Base-by-base conservation (phyloP, 2,888 invertebrate genomes). In the Rhyacophila evoluta region DNA sequence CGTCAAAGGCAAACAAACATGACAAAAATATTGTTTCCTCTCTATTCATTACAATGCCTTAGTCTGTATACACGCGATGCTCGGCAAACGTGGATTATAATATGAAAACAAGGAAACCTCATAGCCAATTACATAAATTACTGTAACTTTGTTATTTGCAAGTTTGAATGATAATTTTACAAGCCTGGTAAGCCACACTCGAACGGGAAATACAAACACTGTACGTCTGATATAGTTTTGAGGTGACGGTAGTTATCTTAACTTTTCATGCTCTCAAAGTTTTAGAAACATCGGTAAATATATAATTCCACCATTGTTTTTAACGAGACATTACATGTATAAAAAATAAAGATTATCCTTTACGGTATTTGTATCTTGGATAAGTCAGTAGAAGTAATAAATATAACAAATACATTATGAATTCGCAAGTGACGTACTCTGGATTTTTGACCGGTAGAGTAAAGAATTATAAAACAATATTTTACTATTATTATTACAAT, bases 161-260 rank as follows among this genome's bases (percentile, higher is more conserved):
- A 55, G 25, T 55, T 55, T 55, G 55, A 55, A 55, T 55, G 55
- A 55, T 25, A 55, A 55, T 55, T 55, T 55, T 55, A 55, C 25
- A 55, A 55, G 55, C 55, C 55, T 19, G 19, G 25, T 5, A 55
- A 55, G 10, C 55, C 55, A 10, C 19, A 55, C 15, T 55, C 10
- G 55, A 8, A 55, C 55, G 55, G 6, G 25, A 55, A 55, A 55
- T 55, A 25, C 10, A 15, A 55, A 55, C 55, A 55, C 19, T n/a
- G 11, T 12, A 12, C 25, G 25, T 55, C 10, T 19, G 2, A 19
- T 55, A 55, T 25, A 55, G 55, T 55, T 55, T 55, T 19, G 55
- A 55, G 55, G 25, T 55, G 55, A 55, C 10, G 55, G 12, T 19
- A 55, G 25, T 55, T 25, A 25, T 25, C 19, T 55, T 55, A 55